Percentiles rank a stretch among this genome's conserved stretches.
Evolutionary conservation across 2,797 vertebrate genomes (phyloP).

Genomic region (Peromyscus attwateri): DNA sequence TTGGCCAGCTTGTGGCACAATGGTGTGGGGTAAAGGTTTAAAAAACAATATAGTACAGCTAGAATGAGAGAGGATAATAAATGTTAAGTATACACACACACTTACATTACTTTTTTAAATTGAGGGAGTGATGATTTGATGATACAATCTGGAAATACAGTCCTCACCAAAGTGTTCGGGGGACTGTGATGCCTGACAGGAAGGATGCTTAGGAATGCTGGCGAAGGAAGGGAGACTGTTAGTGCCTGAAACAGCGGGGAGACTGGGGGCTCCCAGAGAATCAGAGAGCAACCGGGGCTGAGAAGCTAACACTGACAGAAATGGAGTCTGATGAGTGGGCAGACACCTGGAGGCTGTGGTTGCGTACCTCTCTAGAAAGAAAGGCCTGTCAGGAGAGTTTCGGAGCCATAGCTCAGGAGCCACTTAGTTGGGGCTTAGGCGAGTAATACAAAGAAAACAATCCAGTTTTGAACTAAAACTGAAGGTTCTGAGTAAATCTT

Average conservation of each 20-base stretch:
- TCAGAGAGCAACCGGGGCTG: not conserved
- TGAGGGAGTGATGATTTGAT: not conserved
- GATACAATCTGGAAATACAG: constrained; percentile 1
- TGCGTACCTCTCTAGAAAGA: not conserved
- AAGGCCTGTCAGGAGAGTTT: not conserved
- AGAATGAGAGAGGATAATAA: not conserved
- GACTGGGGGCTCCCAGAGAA: not conserved
- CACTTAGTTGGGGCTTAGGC: not conserved
- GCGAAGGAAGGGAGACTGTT: not conserved
- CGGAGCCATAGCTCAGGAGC: not conserved
- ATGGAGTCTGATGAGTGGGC: not conserved
- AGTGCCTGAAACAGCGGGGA: not conserved
- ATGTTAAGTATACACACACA: not conserved
- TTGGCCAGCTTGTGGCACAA: not conserved
- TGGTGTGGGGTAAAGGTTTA: not conserved
- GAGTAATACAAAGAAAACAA: not conserved
- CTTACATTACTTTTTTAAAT: not conserved
- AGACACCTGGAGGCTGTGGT: not conserved
- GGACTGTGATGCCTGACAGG: not conserved
- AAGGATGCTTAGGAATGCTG: not conserved
- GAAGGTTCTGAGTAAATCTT: constrained; percentile 30
- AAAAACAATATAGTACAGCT: not conserved
- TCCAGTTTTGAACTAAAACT: constrained; percentile 22
- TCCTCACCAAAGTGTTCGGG: not conserved
- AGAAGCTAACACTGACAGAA: not conserved